Percentiles rank a stretch among this genome's conserved stretches.
phyloP scores from a whole-genome alignment of 2,888 invertebrate genomes.

The Cataglyphis albicans region DNA sequence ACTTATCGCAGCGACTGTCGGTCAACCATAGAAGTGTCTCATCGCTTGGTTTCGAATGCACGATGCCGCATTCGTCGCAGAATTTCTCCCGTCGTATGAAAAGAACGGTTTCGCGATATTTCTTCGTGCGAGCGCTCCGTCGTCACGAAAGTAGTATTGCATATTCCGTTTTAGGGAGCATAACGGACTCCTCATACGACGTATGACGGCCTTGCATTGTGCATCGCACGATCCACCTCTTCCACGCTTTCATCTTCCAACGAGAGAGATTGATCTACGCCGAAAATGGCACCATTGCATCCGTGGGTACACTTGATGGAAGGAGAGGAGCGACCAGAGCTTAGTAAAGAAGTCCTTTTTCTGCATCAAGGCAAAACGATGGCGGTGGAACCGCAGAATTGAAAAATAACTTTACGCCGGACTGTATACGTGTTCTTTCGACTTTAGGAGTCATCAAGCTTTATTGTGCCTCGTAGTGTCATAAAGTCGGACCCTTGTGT shows the following conservation, averaged over 20 bases:
- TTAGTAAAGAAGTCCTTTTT: background rate
- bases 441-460: constrained; percentile 71
- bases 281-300: constrained; percentile 53
- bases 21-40: background rate
- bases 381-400: constrained; percentile 60
- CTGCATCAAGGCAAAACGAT: constrained; percentile 6
- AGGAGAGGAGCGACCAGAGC: background rate
- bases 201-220: constrained; percentile 60
- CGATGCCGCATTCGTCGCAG: constrained; percentile 45
- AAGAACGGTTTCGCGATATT: constrained; percentile 68
- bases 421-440: constrained; percentile 43
- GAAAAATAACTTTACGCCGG: constrained; percentile 73
- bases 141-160: constrained; percentile 76
- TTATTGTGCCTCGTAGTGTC: constrained; percentile 61
- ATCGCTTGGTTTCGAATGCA: constrained; percentile 59
- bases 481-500: constrained; percentile 61
- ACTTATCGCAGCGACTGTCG: constrained; percentile 31
- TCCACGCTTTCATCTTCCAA: constrained; percentile 62
- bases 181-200: constrained; percentile 74
- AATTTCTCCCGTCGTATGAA: constrained; percentile 39
- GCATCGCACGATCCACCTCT: constrained; percentile 40
- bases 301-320: background rate
- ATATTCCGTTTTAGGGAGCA: constrained; percentile 80
- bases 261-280: constrained; percentile 71
- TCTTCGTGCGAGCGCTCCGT: constrained; percentile 68